Base-by-base conservation (phyloP, 2,888 invertebrate genomes). In the Argyra leucocephala region DNA sequence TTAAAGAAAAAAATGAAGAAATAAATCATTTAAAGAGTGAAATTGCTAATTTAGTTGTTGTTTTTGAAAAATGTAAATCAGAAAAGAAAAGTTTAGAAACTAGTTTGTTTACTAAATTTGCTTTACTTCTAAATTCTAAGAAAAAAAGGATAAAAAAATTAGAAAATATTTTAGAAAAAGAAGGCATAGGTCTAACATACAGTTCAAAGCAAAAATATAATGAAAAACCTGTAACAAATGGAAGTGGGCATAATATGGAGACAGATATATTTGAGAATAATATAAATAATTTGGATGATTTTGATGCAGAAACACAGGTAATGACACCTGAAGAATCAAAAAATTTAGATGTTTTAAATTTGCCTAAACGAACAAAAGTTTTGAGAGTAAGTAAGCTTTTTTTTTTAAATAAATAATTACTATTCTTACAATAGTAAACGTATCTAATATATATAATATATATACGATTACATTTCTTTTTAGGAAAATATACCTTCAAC, bases 101-200 rank as follows among this genome's bases (percentile, higher is more conserved):
- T 12, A 59, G 61, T 2, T 23, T 68, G 18, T 57, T 68, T 21
- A 63, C 64, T 2, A 68, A 68, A 61, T 68, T 67, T 64, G 63
- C 61, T 23, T 31, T 58, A 18, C 24, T 68, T 57, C 31, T 68
- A 18, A 68, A 68, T 57, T 58, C 67, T 1, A 68, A 68, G 59
- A 68, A 68, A 62, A 62, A 64, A 22, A 67, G 65, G 65, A 68
- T 68, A 48, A 48, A 18, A 18, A 48, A 48, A n/a, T 18, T 48
- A 48, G 18, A 48, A n/a, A 18, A 18, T 48, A 48, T 48, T 12
- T 18, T 48, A 48, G n/a, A 9, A 48, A 6, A 15, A 3, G 48
- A 48, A 5, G 48, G 48, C 5, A 48, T 48, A 18, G 1, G 18
- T 48, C 18, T 48, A 18, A 18, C 2, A 18, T 48, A 48, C 18